A percentile compares a stretch with the other conserved stretches of the same genome.
phyloP scores from a whole-genome alignment of 2,888 invertebrate species.

The Leistus spinibarbis region DNA sequence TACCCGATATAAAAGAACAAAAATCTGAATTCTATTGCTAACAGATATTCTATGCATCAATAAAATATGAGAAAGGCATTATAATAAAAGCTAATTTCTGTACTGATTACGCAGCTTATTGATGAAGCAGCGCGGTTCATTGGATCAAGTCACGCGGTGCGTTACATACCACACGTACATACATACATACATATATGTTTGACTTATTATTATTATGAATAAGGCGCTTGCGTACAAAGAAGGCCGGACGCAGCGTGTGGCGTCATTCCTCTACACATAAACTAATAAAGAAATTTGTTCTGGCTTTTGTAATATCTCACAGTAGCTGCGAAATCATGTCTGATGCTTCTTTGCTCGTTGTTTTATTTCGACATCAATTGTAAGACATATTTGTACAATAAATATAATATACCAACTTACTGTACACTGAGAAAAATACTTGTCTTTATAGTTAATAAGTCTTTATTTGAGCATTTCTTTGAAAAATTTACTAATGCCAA shows the following conservation, averaged over 20 bases:
- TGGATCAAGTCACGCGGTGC: neutral
- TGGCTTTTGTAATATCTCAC: slow-evolving; percentile 50
- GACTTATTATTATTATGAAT: neutral
- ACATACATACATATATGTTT: neutral
- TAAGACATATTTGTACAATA: too few species aligned
- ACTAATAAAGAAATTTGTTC: slow-evolving; percentile 55
- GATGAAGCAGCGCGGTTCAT: neutral
- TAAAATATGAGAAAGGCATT: neutral
- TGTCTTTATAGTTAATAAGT: too few species aligned
- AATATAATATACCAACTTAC: too few species aligned
- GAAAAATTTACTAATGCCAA: too few species aligned
- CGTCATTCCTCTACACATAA: slow-evolving; percentile 41
- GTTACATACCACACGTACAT: neutral
- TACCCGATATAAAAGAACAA: neutral
- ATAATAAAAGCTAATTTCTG: neutral
- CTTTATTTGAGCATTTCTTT: too few species aligned
- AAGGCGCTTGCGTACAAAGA: neutral
- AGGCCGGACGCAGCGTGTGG: slow-evolving; percentile 17
- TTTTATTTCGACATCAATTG: too few species aligned
- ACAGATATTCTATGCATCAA: neutral
- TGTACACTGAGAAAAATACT: too few species aligned
- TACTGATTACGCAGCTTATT: neutral
- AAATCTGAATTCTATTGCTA: neutral
- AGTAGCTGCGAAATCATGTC: slow-evolving; percentile 45
- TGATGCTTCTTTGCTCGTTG: slow-evolving; percentile 13